Percentiles rank a stretch among this genome's conserved stretches.
These are phyloP conservation scores for Ornithoptera alexandrae DNA, from an alignment of 2,888 invertebrate species.

Conservation along the genomic window DNA sequence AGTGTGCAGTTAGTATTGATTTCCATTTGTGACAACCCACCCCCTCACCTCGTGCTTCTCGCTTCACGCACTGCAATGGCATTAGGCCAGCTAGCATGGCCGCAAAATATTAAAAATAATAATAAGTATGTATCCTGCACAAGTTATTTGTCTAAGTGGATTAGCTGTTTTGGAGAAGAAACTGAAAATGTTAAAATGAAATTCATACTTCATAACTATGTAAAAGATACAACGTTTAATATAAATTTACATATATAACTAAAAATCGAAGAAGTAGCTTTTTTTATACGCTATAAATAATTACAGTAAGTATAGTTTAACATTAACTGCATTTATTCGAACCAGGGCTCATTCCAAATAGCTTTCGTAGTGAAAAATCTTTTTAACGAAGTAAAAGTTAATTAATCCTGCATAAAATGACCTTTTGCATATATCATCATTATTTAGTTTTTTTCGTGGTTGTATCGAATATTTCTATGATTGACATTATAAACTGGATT, in stretches of 20 bases:
- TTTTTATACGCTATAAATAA: too few species aligned
- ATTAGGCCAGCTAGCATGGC: constrained; percentile 61
- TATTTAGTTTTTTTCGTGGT: neutral
- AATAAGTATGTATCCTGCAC: neutral
- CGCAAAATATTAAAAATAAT: constrained; percentile 20
- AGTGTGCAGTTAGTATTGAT: constrained; percentile 81
- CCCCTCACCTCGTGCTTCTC: constrained; percentile 59
- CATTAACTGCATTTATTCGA: too few species aligned
- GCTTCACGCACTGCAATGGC: constrained; percentile 75
- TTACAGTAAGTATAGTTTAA: too few species aligned
- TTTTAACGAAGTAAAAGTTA: too few species aligned
- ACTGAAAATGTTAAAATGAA: neutral
- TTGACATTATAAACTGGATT: neutral
- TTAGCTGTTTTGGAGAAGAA: neutral
- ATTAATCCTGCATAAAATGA: too few species aligned
- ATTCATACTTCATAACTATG: neutral
- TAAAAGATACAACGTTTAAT: too few species aligned
- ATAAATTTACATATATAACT: too few species aligned
- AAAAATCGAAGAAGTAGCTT: too few species aligned
- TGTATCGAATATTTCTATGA: neutral
- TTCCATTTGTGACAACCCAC: constrained; percentile 66
- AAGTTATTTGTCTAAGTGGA: neutral
- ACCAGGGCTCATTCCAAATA: too few species aligned
- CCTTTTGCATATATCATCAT: neutral
- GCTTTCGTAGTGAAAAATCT: too few species aligned